phyloP scores from a whole-genome alignment of 2,797 vertebrate species.

The Acrossocheilus wenchowensis region DNA sequence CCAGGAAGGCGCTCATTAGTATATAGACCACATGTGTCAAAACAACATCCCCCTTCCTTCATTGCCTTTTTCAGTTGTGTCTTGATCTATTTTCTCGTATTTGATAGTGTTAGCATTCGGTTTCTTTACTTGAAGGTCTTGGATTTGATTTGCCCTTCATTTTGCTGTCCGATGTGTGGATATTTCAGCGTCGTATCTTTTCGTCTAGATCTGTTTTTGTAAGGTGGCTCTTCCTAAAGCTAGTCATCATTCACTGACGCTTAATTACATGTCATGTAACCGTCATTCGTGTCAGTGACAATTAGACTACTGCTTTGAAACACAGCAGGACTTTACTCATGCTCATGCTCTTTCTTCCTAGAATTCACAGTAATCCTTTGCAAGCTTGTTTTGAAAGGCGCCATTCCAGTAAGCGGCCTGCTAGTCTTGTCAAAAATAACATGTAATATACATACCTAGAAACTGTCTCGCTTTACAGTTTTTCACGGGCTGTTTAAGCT shows the following conservation, averaged over 20 bases:
- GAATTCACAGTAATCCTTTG: constrained; percentile 17
- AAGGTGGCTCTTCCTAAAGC: constrained; percentile 31
- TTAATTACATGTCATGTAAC: constrained; percentile 41
- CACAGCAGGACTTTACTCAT: neutral
- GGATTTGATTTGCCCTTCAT: neutral
- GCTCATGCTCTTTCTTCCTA: neutral
- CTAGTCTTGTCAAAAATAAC: constrained; percentile 36
- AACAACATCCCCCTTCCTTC: neutral
- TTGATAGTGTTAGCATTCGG: neutral
- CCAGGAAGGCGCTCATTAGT: constrained; percentile 16
- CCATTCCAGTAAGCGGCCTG: neutral
- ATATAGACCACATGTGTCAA: constrained; percentile 27
- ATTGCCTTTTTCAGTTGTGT: neutral
- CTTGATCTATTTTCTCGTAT: neutral
- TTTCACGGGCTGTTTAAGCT: constrained; percentile 32
- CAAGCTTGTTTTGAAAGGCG: constrained; percentile 28
- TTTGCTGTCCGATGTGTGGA: neutral
- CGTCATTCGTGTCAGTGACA: constrained; percentile 24
- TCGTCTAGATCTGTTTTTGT: constrained; percentile 11
- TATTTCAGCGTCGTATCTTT: neutral
- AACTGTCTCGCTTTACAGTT: constrained; percentile 27
- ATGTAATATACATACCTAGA: constrained; percentile 36
- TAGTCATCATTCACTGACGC: constrained; percentile 23
- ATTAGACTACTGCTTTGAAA: constrained; percentile 17
- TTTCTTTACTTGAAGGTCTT: constrained; percentile 4